A percentile compares a stretch with the other conserved stretches of the same genome.
phyloP scores from a whole-genome alignment of 2,888 invertebrate species.

The Spisula subtruncata region DNA sequence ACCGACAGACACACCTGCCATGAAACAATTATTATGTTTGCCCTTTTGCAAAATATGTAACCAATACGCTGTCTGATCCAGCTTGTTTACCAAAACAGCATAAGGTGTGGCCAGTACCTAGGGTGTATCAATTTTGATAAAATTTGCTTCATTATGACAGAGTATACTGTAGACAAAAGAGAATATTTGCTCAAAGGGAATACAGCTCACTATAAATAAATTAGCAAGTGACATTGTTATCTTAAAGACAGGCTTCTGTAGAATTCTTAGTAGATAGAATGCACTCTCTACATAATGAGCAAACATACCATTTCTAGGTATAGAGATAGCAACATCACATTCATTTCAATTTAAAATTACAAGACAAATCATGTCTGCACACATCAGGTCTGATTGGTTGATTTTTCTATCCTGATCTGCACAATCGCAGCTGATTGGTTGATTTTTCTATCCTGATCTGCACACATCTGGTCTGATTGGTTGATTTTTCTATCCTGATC shows the following conservation, averaged over 20 bases:
- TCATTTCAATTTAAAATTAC: background rate
- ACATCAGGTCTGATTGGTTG: too few species aligned
- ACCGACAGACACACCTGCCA: too few species aligned
- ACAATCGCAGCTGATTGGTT: too few species aligned
- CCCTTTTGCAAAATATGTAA: too few species aligned
- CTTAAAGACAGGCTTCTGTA: background rate
- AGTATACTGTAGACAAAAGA: background rate
- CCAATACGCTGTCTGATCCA: background rate
- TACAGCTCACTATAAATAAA: slow-evolving; percentile 6
- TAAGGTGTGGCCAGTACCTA: background rate
- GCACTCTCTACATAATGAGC: background rate
- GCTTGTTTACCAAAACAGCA: background rate
- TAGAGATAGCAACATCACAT: background rate
- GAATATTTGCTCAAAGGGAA: slow-evolving; percentile 9
- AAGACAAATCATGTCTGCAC: too few species aligned
- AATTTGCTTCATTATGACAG: background rate
- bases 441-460: too few species aligned
- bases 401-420: too few species aligned
- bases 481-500: too few species aligned
- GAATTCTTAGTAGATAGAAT: background rate
- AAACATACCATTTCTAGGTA: background rate
- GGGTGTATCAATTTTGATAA: slow-evolving; percentile 18
- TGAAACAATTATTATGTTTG: too few species aligned
- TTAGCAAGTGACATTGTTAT: background rate
- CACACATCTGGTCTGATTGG: too few species aligned